Conservation (phyloP, 2,888 invertebrate species). For the Chymomyza fuscimana region DNA sequence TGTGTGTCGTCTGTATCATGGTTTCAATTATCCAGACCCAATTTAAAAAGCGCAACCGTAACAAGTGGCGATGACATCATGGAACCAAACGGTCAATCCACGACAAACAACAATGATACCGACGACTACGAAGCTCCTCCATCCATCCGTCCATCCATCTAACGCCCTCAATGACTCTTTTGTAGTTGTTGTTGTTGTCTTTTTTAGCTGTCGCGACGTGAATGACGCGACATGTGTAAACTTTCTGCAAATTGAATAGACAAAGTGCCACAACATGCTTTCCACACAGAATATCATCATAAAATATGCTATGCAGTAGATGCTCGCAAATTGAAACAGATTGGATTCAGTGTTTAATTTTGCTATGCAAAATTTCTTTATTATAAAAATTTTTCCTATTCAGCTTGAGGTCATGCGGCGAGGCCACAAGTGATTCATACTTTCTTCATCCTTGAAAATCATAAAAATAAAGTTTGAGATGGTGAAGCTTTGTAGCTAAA, state of each 20-base stretch:
- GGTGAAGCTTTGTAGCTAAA: too few relatives aligned
- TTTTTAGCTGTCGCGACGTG: constrained; percentile 7
- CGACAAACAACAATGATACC: constrained; percentile 23
- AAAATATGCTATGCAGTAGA: background rate
- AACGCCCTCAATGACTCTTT: background rate
- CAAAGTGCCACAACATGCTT: constrained; percentile 1
- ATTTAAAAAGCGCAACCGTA: constrained; percentile 17
- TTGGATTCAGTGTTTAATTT: background rate
- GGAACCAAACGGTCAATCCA: constrained; percentile 28
- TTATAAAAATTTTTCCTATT: background rate
- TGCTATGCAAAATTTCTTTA: background rate
- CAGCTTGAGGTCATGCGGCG: background rate
- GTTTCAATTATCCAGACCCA: background rate
- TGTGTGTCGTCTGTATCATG: background rate
- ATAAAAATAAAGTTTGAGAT: too few relatives aligned
- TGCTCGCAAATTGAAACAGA: background rate
- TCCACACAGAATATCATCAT: background rate
- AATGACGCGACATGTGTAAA: constrained; percentile 13
- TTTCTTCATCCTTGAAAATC: background rate
- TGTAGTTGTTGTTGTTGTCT: background rate
- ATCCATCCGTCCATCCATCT: background rate
- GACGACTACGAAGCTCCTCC: constrained; percentile 30
- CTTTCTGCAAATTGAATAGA: constrained; percentile 14
- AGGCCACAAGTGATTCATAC: background rate
- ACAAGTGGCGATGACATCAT: constrained; percentile 57